phyloP scores from a whole-genome alignment of 2,113 vertebrate genomes.

The Condylura cristata region DNA sequence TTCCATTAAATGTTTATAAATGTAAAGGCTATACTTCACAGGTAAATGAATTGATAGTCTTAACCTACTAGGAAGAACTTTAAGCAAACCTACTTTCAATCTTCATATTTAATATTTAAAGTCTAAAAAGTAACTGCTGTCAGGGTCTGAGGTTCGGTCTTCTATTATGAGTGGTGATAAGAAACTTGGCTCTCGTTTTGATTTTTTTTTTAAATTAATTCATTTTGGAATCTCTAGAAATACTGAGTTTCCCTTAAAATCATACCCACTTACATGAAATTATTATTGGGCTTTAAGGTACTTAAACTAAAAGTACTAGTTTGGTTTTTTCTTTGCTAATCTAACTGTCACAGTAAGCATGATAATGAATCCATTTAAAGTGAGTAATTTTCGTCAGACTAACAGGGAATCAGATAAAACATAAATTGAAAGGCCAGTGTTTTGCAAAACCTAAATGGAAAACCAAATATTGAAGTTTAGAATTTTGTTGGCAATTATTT shows the following conservation, averaged over 20 bases:
- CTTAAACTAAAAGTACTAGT: background rate
- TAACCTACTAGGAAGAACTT: conserved; percentile 12
- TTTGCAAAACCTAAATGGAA: conserved; percentile 50
- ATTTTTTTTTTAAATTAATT: conserved; percentile 1
- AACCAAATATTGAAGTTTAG: background rate
- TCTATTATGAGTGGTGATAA: background rate
- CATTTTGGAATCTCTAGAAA: conserved; percentile 29
- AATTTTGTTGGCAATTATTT: conserved; percentile 38
- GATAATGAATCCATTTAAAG: conserved; percentile 40
- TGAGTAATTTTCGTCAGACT: background rate
- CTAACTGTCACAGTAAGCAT: conserved; percentile 37
- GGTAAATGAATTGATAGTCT: conserved; percentile 5
- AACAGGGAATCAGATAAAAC: conserved; percentile 33
- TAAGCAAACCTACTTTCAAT: conserved; percentile 41
- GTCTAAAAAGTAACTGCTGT: background rate
- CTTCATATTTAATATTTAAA: conserved; percentile 25
- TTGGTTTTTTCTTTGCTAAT: background rate
- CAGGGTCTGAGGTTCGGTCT: background rate
- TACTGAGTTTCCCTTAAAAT: conserved; percentile 19
- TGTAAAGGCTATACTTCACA: background rate
- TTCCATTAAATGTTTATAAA: background rate
- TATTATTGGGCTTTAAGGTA: background rate
- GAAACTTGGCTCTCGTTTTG: background rate
- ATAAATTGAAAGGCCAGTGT: conserved; percentile 38
- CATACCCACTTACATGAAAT: background rate